phyloP scores from a whole-genome alignment of 2,797 vertebrate genomes.

The Amazona finschi region DNA sequence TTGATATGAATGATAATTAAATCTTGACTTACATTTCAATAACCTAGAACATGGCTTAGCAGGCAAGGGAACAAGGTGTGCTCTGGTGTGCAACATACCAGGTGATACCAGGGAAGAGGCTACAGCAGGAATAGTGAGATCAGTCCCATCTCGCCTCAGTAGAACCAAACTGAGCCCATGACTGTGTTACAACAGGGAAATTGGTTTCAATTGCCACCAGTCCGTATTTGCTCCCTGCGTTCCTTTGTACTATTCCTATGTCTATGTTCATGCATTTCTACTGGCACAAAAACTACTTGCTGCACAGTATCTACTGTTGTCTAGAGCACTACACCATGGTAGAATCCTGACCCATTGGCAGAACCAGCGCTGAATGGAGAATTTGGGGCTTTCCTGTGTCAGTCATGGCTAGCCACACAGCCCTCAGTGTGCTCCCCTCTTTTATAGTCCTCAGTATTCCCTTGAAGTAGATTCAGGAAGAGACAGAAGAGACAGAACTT shows the following conservation, averaged over 20 bases:
- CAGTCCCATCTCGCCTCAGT: neutral
- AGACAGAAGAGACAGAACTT: neutral
- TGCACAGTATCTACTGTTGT: fast-evolving
- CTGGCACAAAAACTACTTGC: neutral
- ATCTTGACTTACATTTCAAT: neutral
- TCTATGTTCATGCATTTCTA: neutral
- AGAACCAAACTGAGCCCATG: neutral
- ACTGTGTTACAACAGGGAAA: neutral
- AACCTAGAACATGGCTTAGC: neutral
- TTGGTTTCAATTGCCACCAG: neutral
- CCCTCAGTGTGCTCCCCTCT: fast-evolving
- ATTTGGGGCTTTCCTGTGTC: neutral
- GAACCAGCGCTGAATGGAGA: neutral
- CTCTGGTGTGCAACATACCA: neutral
- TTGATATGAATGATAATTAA: neutral
- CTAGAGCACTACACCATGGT: neutral
- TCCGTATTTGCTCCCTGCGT: neutral
- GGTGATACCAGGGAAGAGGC: neutral
- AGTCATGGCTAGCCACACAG: neutral
- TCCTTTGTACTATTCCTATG: neutral
- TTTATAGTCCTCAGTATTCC: neutral
- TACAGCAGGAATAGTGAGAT: neutral
- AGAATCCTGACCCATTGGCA: neutral
- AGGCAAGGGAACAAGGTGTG: neutral
- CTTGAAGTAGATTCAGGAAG: neutral